phyloP scores from a whole-genome alignment of 2,797 vertebrate species.

The Nothura maculosa region DNA sequence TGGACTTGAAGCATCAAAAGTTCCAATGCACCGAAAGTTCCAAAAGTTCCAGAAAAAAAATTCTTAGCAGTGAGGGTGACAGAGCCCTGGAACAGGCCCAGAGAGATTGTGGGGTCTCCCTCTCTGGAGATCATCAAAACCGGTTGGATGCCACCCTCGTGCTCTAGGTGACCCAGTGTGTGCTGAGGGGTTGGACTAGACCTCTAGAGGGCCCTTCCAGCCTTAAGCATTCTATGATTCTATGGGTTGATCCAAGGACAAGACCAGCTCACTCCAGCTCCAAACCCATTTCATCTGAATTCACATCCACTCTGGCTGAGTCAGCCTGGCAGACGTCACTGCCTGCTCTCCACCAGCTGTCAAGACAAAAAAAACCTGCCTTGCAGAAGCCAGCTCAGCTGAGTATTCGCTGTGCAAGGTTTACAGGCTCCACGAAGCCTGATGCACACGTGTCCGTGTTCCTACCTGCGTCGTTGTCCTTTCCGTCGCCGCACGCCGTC shows the following conservation, averaged over 20 bases:
- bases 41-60: too few relatives aligned
- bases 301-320: constrained; percentile 23
- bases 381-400: constrained; percentile 39
- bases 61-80: too few relatives aligned
- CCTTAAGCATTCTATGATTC: too few relatives aligned
- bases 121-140: too few relatives aligned
- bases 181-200: too few relatives aligned
- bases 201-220: too few relatives aligned
- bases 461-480: constrained; percentile 99
- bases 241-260: neutral
- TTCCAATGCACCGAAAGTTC: too few relatives aligned
- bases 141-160: too few relatives aligned
- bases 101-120: too few relatives aligned
- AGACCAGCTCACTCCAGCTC: neutral
- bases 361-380: constrained; percentile 19
- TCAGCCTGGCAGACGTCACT: neutral
- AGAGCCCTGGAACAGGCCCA: too few relatives aligned
- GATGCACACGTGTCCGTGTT: neutral
- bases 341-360: constrained; percentile 58
- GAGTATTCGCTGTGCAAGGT: neutral
- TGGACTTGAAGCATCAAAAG: neutral
- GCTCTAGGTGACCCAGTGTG: too few relatives aligned
- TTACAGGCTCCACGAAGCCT: neutral
- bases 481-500: constrained; percentile 94
- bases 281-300: constrained; percentile 16